Percentiles rank a stretch among this genome's conserved stretches.
phyloP scores from a whole-genome alignment of 2,888 invertebrate species.

The Pemphredon lugubris region DNA sequence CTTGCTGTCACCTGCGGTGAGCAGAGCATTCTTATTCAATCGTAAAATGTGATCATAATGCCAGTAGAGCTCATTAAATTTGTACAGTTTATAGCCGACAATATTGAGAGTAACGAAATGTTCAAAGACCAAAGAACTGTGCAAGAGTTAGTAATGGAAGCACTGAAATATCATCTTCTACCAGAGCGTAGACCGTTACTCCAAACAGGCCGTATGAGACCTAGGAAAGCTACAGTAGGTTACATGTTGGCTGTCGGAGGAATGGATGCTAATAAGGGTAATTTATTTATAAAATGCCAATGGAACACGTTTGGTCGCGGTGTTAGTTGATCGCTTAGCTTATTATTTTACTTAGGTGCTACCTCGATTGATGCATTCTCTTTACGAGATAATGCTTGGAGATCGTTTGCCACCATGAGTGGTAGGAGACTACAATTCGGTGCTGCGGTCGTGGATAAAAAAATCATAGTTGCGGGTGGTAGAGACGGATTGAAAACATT shows the following conservation, averaged over 20 bases:
- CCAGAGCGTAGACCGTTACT: constrained; percentile 92
- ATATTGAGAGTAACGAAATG: constrained; percentile 87
- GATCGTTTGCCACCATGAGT: constrained; percentile 89
- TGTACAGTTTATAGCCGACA: constrained; percentile 91
- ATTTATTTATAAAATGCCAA: no score
- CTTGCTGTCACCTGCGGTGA: constrained; percentile 90
- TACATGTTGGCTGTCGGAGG: constrained; percentile 94
- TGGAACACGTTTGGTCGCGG: no score
- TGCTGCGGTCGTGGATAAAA: constrained; percentile 91
- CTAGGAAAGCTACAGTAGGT: constrained; percentile 95
- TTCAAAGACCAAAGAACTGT: constrained; percentile 87
- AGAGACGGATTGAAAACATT: constrained; percentile 96
- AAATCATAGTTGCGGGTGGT: constrained; percentile 94
- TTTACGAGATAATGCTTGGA: constrained; percentile 90
- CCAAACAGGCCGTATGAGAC: constrained; percentile 91
- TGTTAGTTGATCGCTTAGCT: background rate
- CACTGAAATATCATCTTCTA: constrained; percentile 94
- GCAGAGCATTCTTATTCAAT: constrained; percentile 46
- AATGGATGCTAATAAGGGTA: constrained; percentile 94
- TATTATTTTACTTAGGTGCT: constrained; percentile 84
- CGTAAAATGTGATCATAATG: background rate
- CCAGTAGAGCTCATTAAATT: constrained; percentile 14
- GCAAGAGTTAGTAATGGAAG: constrained; percentile 95
- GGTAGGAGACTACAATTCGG: constrained; percentile 94
- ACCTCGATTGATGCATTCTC: constrained; percentile 95